Percentiles rank a stretch among this genome's conserved stretches.
Evolutionary conservation across 2,113 vertebrate species (phyloP).

Genomic region (Lampris incognitus): DNA sequence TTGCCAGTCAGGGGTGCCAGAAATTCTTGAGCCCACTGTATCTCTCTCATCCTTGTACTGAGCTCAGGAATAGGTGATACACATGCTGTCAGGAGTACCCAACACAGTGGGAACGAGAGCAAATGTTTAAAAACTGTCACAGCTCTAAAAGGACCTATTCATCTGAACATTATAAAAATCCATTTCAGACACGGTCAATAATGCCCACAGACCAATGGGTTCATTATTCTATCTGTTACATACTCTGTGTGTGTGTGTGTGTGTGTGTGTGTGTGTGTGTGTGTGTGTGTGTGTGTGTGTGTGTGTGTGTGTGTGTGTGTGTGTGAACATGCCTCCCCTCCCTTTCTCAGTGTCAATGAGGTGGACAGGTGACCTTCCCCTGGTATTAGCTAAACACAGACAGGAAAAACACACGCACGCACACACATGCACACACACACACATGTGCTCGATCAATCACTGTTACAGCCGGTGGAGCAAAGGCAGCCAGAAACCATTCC

Average conservation of each 20-base stretch:
- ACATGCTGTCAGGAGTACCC: too few species aligned
- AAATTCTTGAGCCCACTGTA: too few species aligned
- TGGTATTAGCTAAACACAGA: conserved; percentile 33
- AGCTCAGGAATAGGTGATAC: too few species aligned
- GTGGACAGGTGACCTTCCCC: conserved; percentile 63
- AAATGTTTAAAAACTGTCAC: conserved; percentile 31
- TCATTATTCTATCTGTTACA: conserved; percentile 35
- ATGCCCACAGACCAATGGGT: conserved; percentile 33
- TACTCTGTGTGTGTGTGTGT: not conserved
- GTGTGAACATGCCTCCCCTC: conserved; percentile 5
- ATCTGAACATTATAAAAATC: conserved; percentile 48
- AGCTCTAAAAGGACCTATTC: conserved; percentile 21
- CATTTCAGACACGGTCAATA: conserved; percentile 51
- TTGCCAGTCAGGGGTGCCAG: too few species aligned
- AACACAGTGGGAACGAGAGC: not conserved
- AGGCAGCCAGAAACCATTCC: conserved; percentile 27
- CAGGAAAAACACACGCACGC: conserved; percentile 11
- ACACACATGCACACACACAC: conserved; percentile 19
- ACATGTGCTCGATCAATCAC: conserved; percentile 47
- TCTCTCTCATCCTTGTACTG: too few species aligned
- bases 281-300: not conserved
- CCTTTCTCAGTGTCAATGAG: conserved; percentile 24
- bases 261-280: not conserved
- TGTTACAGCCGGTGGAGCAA: conserved; percentile 36
- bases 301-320: conserved; percentile 11